Percentiles rank a stretch among this genome's conserved stretches.
Conservation (phyloP, 2,113 vertebrate genomes). For the Calidris pugnax region DNA sequence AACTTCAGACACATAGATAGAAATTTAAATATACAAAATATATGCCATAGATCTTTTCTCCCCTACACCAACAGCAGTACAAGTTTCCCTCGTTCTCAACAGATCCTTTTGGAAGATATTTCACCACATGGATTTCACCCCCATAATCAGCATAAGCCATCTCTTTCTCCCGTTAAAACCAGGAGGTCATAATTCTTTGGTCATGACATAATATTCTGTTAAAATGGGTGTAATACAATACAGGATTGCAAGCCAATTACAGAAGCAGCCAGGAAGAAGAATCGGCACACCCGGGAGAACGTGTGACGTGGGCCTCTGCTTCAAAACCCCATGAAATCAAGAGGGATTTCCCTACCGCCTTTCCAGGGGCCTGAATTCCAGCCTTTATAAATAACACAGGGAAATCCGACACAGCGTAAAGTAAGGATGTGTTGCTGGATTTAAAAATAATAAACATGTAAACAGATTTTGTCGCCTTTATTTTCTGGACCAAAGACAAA, state of each 20-base stretch:
- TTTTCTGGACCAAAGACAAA: slow-evolving; percentile 38
- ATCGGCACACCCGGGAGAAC: neutral
- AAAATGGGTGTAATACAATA: slow-evolving; percentile 50
- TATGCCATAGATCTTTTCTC: slow-evolving; percentile 72
- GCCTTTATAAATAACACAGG: neutral
- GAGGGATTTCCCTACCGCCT: slow-evolving; percentile 25
- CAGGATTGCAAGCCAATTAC: slow-evolving; percentile 57
- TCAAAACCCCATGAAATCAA: slow-evolving; percentile 9
- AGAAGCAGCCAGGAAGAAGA: slow-evolving; percentile 45
- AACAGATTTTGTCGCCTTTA: slow-evolving; percentile 44
- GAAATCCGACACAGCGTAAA: slow-evolving; percentile 13
- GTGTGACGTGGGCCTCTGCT: neutral
- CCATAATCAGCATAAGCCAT: slow-evolving; percentile 68
- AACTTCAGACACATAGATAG: slow-evolving; percentile 75
- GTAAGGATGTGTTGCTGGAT: slow-evolving; percentile 4
- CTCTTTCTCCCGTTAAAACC: slow-evolving; percentile 67
- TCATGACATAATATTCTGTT: slow-evolving; percentile 71
- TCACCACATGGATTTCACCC: slow-evolving; percentile 67
- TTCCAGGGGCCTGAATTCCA: slow-evolving; percentile 9
- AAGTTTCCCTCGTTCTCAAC: slow-evolving; percentile 60
- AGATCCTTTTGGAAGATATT: slow-evolving; percentile 75
- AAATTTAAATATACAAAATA: slow-evolving; percentile 85
- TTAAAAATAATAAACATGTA: slow-evolving; percentile 41
- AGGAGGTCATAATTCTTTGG: slow-evolving; percentile 79
- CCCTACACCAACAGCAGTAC: slow-evolving; percentile 60